phyloP scores from a whole-genome alignment of 2,797 vertebrate genomes.

The Podarcis lilfordi region DNA sequence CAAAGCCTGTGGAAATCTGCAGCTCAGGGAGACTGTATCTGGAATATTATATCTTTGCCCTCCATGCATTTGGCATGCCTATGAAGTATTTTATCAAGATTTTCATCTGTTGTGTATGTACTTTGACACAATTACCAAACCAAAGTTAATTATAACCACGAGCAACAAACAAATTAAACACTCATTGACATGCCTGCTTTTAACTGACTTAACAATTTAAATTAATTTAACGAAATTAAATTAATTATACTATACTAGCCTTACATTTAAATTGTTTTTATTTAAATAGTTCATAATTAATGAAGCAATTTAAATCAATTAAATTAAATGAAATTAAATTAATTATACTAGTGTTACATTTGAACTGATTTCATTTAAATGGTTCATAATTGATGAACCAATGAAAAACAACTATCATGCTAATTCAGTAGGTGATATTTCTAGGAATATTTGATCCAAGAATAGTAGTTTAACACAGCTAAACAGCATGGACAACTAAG shows the following conservation, averaged over 20 bases:
- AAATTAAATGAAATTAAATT: neutral
- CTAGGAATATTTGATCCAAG: neutral
- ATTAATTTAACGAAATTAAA: neutral
- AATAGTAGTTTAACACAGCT: neutral
- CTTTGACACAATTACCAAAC: neutral
- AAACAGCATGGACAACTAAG: neutral
- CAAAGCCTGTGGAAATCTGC: neutral
- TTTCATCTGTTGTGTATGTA: neutral
- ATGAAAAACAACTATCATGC: neutral
- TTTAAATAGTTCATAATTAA: neutral
- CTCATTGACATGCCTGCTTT: conserved; percentile 16
- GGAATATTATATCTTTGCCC: rapidly evolving
- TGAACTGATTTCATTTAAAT: conserved; percentile 2
- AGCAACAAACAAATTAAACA: neutral
- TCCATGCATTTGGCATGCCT: neutral
- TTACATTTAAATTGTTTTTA: neutral
- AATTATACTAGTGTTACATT: conserved; percentile 5
- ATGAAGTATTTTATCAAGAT: neutral
- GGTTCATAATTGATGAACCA: neutral
- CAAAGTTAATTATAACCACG: neutral
- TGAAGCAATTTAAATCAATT: neutral
- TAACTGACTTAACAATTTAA: conserved; percentile 3
- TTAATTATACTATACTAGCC: neutral
- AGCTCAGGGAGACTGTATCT: neutral
- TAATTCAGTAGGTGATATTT: neutral